Conservation (phyloP, 2,113 vertebrate species). For the Alces alces region DNA sequence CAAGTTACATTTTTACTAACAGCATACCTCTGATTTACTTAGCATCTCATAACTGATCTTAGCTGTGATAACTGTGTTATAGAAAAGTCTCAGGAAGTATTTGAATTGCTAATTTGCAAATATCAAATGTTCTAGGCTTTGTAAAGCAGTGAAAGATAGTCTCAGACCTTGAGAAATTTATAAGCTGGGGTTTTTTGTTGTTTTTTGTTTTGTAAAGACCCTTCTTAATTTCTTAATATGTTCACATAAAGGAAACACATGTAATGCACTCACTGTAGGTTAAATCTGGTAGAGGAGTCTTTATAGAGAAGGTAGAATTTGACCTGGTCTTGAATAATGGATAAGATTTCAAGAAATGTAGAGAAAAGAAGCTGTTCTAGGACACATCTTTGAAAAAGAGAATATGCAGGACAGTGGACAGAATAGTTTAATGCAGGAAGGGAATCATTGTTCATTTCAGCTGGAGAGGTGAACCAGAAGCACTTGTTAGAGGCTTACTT, state of each 20-base stretch:
- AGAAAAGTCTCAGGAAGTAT: conserved; percentile 3
- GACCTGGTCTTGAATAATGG: conserved; percentile 23
- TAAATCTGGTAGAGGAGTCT: background rate
- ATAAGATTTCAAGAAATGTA: background rate
- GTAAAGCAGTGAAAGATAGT: background rate
- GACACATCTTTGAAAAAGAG: background rate
- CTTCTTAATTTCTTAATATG: background rate
- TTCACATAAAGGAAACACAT: background rate
- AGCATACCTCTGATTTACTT: background rate
- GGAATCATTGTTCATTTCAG: background rate
- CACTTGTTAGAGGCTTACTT: background rate
- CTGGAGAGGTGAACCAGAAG: background rate
- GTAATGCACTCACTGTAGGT: background rate
- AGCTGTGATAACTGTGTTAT: background rate
- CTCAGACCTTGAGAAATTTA: conserved; percentile 8
- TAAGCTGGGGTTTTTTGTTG: background rate
- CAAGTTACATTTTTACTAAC: background rate
- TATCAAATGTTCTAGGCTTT: background rate
- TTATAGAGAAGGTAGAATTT: conserved; percentile 33
- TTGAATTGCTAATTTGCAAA: conserved; percentile 31
- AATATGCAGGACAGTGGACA: background rate
- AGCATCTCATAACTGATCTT: background rate
- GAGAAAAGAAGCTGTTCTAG: background rate
- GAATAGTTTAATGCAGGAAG: background rate
- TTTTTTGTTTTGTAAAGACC: background rate